Evolutionary conservation across 2,797 vertebrate species (phyloP).

Genomic region (Lutjanus campechanus): DNA sequence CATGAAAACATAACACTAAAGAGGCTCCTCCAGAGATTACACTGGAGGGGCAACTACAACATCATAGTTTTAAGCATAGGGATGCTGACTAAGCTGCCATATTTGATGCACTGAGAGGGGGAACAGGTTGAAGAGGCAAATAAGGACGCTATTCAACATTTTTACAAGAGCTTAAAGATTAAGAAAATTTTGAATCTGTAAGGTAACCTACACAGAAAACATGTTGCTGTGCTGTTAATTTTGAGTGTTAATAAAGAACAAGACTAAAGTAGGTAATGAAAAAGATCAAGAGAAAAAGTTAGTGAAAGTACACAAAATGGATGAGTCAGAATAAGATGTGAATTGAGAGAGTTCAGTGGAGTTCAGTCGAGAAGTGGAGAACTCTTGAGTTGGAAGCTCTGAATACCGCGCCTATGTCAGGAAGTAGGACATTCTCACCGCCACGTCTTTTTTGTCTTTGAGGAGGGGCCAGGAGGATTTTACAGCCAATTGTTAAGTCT

Average conservation of each 20-base stretch:
- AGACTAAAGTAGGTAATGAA: not conserved
- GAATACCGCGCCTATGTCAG: constrained; percentile 44
- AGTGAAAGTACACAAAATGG: not conserved
- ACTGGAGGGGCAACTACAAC: no score
- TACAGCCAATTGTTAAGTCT: constrained; percentile 20
- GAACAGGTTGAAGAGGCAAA: no score
- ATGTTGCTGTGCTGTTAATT: not conserved
- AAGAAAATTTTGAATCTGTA: constrained; percentile 16
- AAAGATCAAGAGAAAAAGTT: not conserved
- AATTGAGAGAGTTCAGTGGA: constrained; percentile 23
- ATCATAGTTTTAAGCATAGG: no score
- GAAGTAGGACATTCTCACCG: constrained; percentile 55
- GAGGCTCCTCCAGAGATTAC: no score
- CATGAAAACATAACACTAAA: no score
- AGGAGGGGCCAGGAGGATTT: constrained; percentile 11
- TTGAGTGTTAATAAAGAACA: not conserved
- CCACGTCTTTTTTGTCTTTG: constrained; percentile 42
- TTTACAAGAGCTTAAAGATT: constrained; percentile 26
- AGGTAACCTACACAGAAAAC: not conserved
- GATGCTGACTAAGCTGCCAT: no score
- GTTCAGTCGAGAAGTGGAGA: constrained; percentile 39
- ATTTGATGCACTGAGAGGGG: no score
- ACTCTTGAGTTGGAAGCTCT: constrained; percentile 43
- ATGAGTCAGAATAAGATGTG: constrained; percentile 24
- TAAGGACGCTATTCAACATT: constrained; percentile 6